Conservation (phyloP, 2,113 vertebrate genomes). For the Leucosticte australis region DNA sequence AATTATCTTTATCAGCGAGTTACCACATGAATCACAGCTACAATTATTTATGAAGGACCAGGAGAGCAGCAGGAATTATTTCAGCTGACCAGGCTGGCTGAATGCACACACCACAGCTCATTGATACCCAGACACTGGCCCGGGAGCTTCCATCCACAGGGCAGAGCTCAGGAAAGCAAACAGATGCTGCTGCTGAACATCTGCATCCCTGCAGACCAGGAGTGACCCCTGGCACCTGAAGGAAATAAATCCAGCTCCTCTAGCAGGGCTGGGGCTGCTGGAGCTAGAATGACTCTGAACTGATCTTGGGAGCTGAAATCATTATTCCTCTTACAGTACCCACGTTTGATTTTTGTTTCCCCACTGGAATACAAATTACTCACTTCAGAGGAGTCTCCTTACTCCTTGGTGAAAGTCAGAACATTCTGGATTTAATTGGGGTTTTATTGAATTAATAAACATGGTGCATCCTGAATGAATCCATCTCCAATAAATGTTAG, state of each 20-base stretch:
- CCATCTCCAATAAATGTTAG: neutral
- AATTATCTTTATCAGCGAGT: neutral
- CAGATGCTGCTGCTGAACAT: neutral
- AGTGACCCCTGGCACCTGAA: neutral
- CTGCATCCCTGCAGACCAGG: neutral
- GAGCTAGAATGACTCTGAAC: neutral
- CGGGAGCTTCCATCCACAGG: neutral
- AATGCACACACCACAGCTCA: neutral
- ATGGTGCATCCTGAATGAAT: fast-evolving
- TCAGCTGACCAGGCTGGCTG: neutral
- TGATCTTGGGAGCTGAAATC: neutral
- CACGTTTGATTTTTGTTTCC: neutral
- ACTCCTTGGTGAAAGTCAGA: neutral
- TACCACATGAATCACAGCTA: neutral
- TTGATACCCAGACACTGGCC: neutral
- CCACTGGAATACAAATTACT: neutral
- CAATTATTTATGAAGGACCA: neutral
- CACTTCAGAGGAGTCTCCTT: neutral
- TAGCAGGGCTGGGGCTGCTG: fast-evolving
- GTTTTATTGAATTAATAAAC: neutral
- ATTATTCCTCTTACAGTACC: neutral
- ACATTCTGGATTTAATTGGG: neutral
- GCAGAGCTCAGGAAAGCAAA: neutral
- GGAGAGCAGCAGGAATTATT: neutral
- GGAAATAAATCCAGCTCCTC: neutral